Percentiles rank a stretch among this genome's conserved stretches.
Conservation (phyloP, 2,888 invertebrate species). For the Drosophila longiperda region DNA sequence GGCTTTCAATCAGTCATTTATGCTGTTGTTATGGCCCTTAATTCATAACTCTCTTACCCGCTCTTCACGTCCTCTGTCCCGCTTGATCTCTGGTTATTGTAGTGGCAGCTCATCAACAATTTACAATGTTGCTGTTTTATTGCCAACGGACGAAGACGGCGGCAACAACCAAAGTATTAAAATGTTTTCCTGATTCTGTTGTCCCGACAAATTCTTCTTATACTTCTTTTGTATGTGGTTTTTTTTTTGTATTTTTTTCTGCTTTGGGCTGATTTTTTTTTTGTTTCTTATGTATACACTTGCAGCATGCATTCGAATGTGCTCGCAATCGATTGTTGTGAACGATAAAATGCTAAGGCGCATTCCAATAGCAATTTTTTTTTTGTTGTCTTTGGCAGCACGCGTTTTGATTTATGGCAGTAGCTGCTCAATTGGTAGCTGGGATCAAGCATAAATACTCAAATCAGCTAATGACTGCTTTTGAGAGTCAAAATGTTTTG, state of each 20-base stretch:
- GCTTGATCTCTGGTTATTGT: slow-evolving; percentile 40
- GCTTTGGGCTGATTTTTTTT: slow-evolving; percentile 13
- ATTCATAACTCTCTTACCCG: slow-evolving; percentile 67
- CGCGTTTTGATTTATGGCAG: slow-evolving; percentile 62
- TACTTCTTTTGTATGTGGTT: slow-evolving; percentile 7
- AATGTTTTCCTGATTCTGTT: slow-evolving; percentile 28
- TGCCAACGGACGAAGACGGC: slow-evolving; percentile 48
- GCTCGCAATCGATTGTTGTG: slow-evolving; percentile 21
- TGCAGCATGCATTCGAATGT: slow-evolving; percentile 14
- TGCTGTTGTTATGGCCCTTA: slow-evolving; percentile 69
- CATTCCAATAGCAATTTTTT: slow-evolving; percentile 22
- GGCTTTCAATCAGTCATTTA: slow-evolving; percentile 74
- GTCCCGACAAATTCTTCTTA: slow-evolving; percentile 13
- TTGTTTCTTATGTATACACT: slow-evolving; percentile 12
- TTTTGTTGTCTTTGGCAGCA: slow-evolving; percentile 31
- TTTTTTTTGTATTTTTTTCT: slow-evolving; percentile 23
- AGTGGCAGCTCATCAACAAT: slow-evolving; percentile 75
- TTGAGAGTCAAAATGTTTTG: slow-evolving; percentile 47
- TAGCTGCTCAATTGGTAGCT: slow-evolving; percentile 50
- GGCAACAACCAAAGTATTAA: slow-evolving; percentile 55
- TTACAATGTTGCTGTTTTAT: slow-evolving; percentile 71
- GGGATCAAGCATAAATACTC: slow-evolving; percentile 49
- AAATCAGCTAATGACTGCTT: slow-evolving; percentile 66
- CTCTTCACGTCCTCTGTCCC: neutral
- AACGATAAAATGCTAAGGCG: slow-evolving; percentile 28